These are phyloP conservation scores for Python bivittatus DNA, from an alignment of 2,113 vertebrate genomes.

Conservation along the genomic window DNA sequence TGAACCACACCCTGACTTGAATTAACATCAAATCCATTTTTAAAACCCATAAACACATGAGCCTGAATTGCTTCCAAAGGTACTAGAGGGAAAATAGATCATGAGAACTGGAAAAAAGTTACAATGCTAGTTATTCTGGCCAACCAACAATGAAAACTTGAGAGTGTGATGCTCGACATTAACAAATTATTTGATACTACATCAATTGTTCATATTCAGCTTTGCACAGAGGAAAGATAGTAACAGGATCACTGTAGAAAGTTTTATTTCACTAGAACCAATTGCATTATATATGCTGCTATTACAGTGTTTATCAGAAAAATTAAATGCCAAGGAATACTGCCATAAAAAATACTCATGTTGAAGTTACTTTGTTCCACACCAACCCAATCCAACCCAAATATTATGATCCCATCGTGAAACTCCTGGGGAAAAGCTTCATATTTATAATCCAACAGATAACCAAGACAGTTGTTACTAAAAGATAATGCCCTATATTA, in stretches of 20 bases:
- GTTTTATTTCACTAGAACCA: slow-evolving; percentile 20
- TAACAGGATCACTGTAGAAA: not conserved
- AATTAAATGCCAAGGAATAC: not conserved
- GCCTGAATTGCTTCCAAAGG: not conserved
- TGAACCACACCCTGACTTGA: not conserved
- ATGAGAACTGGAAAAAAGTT: not conserved
- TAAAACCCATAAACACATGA: slow-evolving; percentile 3
- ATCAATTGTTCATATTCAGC: not conserved
- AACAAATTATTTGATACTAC: not conserved
- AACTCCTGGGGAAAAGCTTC: not conserved
- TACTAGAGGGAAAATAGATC: not conserved
- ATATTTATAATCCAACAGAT: not conserved
- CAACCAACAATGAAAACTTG: not conserved
- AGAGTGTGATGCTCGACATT: not conserved
- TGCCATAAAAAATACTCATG: not conserved
- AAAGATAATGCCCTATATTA: not conserved
- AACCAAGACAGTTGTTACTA: not conserved
- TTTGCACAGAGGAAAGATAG: slow-evolving; percentile 2
- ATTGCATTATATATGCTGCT: slow-evolving; percentile 21
- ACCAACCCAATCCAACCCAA: too few species aligned
- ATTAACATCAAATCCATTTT: not conserved
- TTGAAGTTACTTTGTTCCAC: not conserved
- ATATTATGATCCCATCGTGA: not conserved
- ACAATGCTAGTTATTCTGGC: not conserved
- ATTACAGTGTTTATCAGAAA: not conserved